Percentiles rank a stretch among this genome's conserved stretches.
Conservation (phyloP, 2,113 vertebrate genomes). For the Paralichthys olivaceus region DNA sequence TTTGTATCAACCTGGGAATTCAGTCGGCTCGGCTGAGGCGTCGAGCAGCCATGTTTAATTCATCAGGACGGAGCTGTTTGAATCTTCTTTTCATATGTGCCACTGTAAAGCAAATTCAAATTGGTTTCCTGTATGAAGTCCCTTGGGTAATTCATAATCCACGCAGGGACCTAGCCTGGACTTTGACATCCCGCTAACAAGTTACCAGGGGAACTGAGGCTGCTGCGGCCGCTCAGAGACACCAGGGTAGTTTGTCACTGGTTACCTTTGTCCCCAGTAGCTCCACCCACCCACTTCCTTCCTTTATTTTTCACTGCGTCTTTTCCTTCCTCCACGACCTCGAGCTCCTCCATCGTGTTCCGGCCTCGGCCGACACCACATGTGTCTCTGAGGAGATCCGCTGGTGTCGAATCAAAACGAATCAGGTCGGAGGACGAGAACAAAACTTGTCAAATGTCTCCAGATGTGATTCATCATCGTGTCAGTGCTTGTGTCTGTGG, state of each 20-base stretch:
- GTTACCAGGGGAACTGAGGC: slow-evolving; percentile 65
- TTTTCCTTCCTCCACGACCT: slow-evolving; percentile 1
- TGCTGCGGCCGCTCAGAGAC: background rate
- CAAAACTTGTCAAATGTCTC: slow-evolving; percentile 12
- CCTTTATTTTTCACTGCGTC: background rate
- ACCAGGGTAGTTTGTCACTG: slow-evolving; percentile 25
- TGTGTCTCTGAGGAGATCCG: background rate
- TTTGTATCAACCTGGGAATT: slow-evolving; percentile 34
- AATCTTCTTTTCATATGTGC: slow-evolving; percentile 10
- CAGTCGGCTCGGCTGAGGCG: slow-evolving; percentile 11
- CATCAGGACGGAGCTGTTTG: slow-evolving; percentile 19
- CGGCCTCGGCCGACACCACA: background rate
- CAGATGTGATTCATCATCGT: slow-evolving; percentile 25
- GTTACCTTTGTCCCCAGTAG: slow-evolving; percentile 1
- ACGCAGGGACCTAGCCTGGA: slow-evolving; percentile 7
- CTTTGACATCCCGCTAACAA: slow-evolving; percentile 53
- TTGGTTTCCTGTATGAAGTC: slow-evolving; percentile 21
- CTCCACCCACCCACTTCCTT: background rate
- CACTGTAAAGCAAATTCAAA: slow-evolving; percentile 49
- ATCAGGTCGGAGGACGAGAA: background rate
- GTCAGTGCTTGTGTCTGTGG: background rate
- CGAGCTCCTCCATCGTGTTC: background rate
- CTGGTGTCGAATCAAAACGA: background rate
- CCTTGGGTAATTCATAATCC: slow-evolving; percentile 1
- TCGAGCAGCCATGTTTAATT: slow-evolving; percentile 36